Percentiles rank a stretch among this genome's conserved stretches.
Conservation (phyloP, 2,113 vertebrate species). For the Hemichromis elongatus region DNA sequence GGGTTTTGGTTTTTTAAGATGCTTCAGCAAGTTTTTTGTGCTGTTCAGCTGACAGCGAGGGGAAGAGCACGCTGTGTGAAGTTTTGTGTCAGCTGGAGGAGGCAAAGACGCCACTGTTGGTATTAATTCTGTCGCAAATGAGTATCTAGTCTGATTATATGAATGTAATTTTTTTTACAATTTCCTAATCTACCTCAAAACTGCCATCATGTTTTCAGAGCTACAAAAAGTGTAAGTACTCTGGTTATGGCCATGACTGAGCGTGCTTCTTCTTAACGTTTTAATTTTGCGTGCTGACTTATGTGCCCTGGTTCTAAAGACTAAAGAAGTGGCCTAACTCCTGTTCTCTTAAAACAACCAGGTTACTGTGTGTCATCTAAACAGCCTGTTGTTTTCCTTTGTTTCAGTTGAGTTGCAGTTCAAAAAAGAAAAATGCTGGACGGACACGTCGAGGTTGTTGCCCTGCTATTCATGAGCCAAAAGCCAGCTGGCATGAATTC, state of each 20-base stretch:
- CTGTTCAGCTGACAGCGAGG: not conserved
- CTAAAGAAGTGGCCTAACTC: not conserved
- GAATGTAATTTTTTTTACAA: not conserved
- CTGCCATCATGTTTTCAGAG: not conserved
- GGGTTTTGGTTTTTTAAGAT: not conserved
- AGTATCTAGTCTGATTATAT: not conserved
- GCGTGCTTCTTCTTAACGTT: not conserved
- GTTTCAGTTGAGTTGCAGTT: conserved; percentile 1
- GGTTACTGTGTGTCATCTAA: not conserved
- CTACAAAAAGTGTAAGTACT: not conserved
- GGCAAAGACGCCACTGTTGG: not conserved
- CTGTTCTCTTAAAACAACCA: not conserved
- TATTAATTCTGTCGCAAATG: not conserved
- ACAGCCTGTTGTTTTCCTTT: conserved; percentile 1
- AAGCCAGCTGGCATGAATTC: conserved; percentile 66
- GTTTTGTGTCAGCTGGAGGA: not conserved
- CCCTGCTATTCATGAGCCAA: conserved; percentile 42
- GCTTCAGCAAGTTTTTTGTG: not conserved
- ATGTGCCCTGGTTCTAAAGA: not conserved
- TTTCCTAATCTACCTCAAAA: not conserved
- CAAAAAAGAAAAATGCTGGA: conserved; percentile 13
- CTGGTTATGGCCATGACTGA: not conserved
- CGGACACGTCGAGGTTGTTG: conserved; percentile 11
- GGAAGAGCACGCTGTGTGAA: not conserved
- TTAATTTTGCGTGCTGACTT: not conserved